Base-by-base conservation (phyloP, 23 tunicate species). In the Pegea sp. region DNA sequence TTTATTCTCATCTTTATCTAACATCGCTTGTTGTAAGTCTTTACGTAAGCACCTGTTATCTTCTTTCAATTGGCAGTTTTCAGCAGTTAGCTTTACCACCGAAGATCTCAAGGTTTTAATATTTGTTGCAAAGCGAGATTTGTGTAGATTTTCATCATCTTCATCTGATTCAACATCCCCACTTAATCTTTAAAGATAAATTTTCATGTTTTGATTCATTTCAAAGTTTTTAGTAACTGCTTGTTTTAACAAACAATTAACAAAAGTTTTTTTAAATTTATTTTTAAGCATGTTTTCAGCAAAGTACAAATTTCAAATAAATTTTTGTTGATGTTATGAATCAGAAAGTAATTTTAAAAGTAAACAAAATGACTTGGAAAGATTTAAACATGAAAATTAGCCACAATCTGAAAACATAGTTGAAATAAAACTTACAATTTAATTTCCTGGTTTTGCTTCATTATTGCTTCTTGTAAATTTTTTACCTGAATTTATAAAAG, bases 71-170 rank as follows among this genome's bases (percentile, higher is more conserved):
- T 50, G 51, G 28, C 48, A 48, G 64, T 73, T 64, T 65, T 73
- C 81, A 6, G 65, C 52, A 21, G 64, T 57, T n/a, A 73, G 49
- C 26, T 65, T 72, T 11, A 73, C 81, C 3, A 73, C 69, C 6
- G 59, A 48, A 24, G 57, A 38, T 48, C 81, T 33, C 49, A 73
- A 34, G 1, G 56, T 23, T 24, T 48, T 48, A 5, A 57, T 46
- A 23, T 68, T 60, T 33, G 48, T 46, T 30, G 74, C 28, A 13
- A 52, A 16, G 13, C 16, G 11, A 16, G 46, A 38, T 38, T 38
- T 38, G 13, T 38, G 11, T 16, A 38, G 11, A 16, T 38, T 16
- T 8, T 38, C 13, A 38, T 38, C 46, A 16, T 38, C 46, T 11
- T 38, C 46, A 38, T 38, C 46, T 38, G 16, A 11, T 38, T 38